Evolutionary conservation across 1,140 invertebrate species (phyloP), one percentile per base, ranked within the genome.

Genomic region (Pemphigus obesinymphae): DNA sequence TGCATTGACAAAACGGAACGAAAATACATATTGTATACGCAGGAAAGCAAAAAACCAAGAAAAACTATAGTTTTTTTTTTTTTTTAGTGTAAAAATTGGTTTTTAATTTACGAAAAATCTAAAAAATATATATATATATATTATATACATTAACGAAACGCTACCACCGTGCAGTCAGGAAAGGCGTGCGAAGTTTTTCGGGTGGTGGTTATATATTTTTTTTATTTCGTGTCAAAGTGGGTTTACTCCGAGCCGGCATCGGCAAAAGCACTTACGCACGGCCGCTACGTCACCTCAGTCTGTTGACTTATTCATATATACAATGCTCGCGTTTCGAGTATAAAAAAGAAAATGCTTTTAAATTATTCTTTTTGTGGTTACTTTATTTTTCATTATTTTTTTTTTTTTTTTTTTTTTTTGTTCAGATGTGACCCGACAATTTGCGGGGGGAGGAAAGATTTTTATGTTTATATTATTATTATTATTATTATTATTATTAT

Each of bases 321-420:
- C 53, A 55, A 61, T 61, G n/a, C 23, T 20, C 55, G 34, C n/a
- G n/a, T n/a, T 40, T 34, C 37, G 55, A 45, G 37, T 3, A 43
- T 63, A 80, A 80, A 73, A 61, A 58, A 45, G 76, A 43, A 61
- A 45, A 80, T 6, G 76, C 76, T 80, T 61, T 63, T 80, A 80
- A 80, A 80, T 80, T 53, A 80, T 80, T 80, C 76, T 80, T 80
- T 80, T 80, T 80, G 53, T 45, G n/a, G 76, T 40, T 10, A n/a
- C n/a, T n/a, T n/a, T n/a, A n/a, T n/a, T n/a, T n/a, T n/a, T n/a
- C n/a, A n/a, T n/a, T n/a, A n/a, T n/a, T n/a, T n/a, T 50, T 72
- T 72, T 72, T n/a, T 66, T 70, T 23, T 45, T 17, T 26, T 72
- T 72, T 6, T 34, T 68, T 40, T 23, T 15, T 23, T 20, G 31